phyloP scores from a whole-genome alignment of 2,888 invertebrate genomes.

The Thumatha senex region DNA sequence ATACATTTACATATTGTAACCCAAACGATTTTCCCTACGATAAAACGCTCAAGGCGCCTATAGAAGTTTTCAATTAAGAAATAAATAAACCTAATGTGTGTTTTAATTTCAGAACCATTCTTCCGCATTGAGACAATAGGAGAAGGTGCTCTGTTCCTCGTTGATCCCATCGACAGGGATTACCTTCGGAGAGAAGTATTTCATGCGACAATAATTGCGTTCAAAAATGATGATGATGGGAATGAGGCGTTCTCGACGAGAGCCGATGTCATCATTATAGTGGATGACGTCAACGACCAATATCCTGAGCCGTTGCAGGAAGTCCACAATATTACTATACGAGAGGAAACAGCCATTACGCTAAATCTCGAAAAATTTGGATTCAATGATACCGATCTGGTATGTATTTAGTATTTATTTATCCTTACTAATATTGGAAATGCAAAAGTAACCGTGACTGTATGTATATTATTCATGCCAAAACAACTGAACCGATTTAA shows the following conservation, averaged over 20 bases:
- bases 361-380: constrained; percentile 75
- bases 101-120: constrained; percentile 55
- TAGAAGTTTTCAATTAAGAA: too few relatives aligned
- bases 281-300: constrained; percentile 86
- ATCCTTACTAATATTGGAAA: too few relatives aligned
- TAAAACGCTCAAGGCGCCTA: too few relatives aligned
- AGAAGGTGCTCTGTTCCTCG: constrained; percentile 62
- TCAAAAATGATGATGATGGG: constrained; percentile 62
- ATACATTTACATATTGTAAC: too few relatives aligned
- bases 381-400: constrained; percentile 82
- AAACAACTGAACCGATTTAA: too few relatives aligned
- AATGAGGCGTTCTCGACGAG: constrained; percentile 46
- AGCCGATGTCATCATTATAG: constrained; percentile 69
- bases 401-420: constrained; percentile 40
- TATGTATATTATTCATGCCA: too few relatives aligned
- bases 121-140: constrained; percentile 62
- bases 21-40: too few relatives aligned
- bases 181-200: constrained; percentile 69
- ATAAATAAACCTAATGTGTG: too few relatives aligned
- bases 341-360: constrained; percentile 80
- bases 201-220: constrained; percentile 71
- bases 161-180: constrained; percentile 75
- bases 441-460: too few relatives aligned
- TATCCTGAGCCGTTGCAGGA: constrained; percentile 74
- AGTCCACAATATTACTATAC: constrained; percentile 62